A percentile compares a stretch with the other conserved stretches of the same genome.
Conservation (phyloP, 2,113 vertebrate species). For the Empidonax traillii region DNA sequence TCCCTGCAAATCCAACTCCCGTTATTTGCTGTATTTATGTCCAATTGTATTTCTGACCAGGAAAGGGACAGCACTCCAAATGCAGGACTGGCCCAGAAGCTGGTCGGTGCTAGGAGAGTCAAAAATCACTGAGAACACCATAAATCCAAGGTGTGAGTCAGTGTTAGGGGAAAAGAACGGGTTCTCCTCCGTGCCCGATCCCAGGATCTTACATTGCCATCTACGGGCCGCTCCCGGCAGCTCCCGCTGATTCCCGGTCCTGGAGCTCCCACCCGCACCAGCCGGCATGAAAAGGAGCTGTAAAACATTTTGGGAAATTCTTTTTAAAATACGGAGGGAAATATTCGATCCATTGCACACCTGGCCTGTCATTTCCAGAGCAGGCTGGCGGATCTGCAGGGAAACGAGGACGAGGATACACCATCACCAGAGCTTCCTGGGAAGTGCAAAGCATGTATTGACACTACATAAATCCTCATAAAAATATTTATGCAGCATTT, state of each 20-base stretch:
- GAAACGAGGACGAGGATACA: accelerated
- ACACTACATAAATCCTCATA: not conserved
- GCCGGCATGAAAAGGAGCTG: accelerated
- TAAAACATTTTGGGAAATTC: accelerated
- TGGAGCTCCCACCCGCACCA: accelerated
- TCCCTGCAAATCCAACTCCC: not conserved
- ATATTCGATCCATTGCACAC: accelerated
- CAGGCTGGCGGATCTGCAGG: not conserved
- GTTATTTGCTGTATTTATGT: not conserved
- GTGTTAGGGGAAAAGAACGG: accelerated
- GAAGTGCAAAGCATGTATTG: not conserved
- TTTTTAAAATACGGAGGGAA: not conserved
- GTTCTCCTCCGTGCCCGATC: accelerated
- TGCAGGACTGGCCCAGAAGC: not conserved
- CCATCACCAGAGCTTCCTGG: not conserved
- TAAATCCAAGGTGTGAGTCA: accelerated
- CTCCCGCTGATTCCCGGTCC: accelerated
- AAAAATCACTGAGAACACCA: accelerated
- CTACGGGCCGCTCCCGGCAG: constrained; percentile 12
- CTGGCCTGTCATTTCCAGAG: not conserved
- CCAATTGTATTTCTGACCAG: accelerated
- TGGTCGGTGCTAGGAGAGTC: not conserved
- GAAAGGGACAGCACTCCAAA: not conserved
- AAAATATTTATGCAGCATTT: not conserved
- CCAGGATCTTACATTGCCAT: constrained; percentile 40